Base-by-base conservation (phyloP, 2,888 invertebrate species). In the Cheilosia urbana region DNA sequence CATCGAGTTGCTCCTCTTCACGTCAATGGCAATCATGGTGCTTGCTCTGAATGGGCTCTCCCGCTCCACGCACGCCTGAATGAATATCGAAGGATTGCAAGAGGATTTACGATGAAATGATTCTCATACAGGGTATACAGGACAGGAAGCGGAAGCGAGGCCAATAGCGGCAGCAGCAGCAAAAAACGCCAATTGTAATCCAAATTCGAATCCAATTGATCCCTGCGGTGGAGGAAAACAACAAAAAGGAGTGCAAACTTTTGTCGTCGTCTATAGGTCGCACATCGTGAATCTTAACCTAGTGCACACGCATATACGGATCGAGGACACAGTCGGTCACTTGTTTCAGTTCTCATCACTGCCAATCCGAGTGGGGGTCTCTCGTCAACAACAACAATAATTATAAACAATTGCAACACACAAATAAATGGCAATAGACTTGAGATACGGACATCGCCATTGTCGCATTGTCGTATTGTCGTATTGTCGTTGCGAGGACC, bases 21-120 rank as follows among this genome's bases (percentile, higher is more conserved):
- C 57, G 73, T 83, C 63, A 80, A 84, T 80, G 69, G 75, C 69
- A 76, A 84, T 37, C 37, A 37, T 75, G 65, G 65, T 75, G 75
- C 80, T 65, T 75, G 24, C 9, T 21, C 42, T 85, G 66, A 76
- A 81, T 77, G 76, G 65, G 81, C 49, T 55, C 60, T 66, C 58
- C 65, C 58, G 79, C 72, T 75, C 60, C 63, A 69, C 27, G 57
- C 37, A 62, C 68, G 81, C 76, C 72, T 85, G 85, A 85, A 85
- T 85, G 85, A 81, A 81, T 85, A 85, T 81, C 85, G 85, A 85
- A 85, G 85, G 81, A 81, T 85, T 85, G 85, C 85, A 77, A 85
- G 81, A 85, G 85, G 85, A 81, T 85, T 85, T 77, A 53, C 60
- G 66, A 72, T 72, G 58, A 75, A 84, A 47, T 34, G 76, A 81